Conservation (phyloP, 2,888 invertebrate species). For the Amorpha juglandis region DNA sequence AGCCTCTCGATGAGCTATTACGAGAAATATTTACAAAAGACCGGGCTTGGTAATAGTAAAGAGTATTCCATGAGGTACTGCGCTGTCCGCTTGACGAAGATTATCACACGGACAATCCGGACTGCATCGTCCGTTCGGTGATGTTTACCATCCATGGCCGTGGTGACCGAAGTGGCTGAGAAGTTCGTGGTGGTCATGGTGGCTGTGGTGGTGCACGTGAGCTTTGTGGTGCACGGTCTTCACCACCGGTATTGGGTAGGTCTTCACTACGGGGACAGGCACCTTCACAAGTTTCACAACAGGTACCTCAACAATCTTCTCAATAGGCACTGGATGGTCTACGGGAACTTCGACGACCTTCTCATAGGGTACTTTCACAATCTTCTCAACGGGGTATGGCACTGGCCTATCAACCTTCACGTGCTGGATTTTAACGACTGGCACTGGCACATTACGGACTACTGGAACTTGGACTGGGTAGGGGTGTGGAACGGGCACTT, state of each 20-base stretch:
- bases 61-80: constrained; percentile 44
- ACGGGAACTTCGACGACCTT: constrained; percentile 82
- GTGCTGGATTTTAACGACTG: constrained; percentile 82
- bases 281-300: constrained; percentile 79
- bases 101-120: constrained; percentile 54
- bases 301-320: constrained; percentile 80
- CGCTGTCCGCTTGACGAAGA: constrained; percentile 31
- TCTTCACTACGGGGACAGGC: constrained; percentile 73
- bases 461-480: constrained; percentile 84
- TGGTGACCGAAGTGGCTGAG: constrained; percentile 48
- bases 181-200: constrained; percentile 68
- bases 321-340: constrained; percentile 82
- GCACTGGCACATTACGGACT: constrained; percentile 80
- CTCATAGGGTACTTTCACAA: constrained; percentile 84
- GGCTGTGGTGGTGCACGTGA: constrained; percentile 45
- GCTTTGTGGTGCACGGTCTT: constrained; percentile 78
- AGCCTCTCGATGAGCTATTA: constrained; percentile 81
- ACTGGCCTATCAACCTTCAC: constrained; percentile 84
- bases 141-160: constrained; percentile 46
- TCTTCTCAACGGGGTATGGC: constrained; percentile 85
- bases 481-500: constrained; percentile 83
- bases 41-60: constrained; percentile 60
- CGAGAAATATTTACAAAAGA: constrained; percentile 74
- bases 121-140: constrained; percentile 26
- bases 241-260: constrained; percentile 70